phyloP scores from a whole-genome alignment of 2,113 vertebrate genomes.

The Phodopus roborovskii region DNA sequence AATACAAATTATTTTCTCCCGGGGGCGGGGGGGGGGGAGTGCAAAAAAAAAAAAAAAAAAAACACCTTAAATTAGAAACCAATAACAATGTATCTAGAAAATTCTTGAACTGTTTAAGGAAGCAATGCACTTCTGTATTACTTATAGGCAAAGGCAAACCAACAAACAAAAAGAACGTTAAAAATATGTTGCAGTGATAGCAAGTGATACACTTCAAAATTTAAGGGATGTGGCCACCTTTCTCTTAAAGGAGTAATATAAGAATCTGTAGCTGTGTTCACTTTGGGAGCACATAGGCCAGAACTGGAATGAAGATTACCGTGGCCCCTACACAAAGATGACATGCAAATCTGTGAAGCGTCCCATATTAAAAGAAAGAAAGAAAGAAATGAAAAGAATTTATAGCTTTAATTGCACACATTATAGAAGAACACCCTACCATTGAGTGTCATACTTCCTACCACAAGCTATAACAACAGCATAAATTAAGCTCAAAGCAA shows the following conservation, averaged over 20 bases:
- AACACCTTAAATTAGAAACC: not conserved
- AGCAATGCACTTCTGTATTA: constrained; percentile 12
- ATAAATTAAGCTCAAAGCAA: not conserved
- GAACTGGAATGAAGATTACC: not conserved
- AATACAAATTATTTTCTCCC: not conserved
- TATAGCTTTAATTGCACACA: not conserved
- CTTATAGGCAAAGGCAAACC: not conserved
- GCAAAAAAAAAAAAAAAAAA: not conserved
- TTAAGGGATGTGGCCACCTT: not conserved
- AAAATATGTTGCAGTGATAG: not conserved
- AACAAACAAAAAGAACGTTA: not conserved
- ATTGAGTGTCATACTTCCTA: not conserved
- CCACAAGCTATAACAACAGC: not conserved
- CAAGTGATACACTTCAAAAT: constrained; percentile 20
- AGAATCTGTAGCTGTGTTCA: not conserved
- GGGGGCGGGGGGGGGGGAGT: not conserved
- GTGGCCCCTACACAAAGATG: not conserved
- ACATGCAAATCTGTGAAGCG: too few relatives aligned
- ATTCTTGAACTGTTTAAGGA: constrained; percentile 13
- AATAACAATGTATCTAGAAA: not conserved
- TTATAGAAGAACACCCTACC: not conserved
- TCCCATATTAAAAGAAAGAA: not conserved
- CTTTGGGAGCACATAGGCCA: not conserved
- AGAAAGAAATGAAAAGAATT: not conserved
- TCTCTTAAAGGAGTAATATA: not conserved